Conservation (phyloP, 30 jellyfish, hydroid and myxozoan species). For the Chrysaora quinquecirrha region DNA sequence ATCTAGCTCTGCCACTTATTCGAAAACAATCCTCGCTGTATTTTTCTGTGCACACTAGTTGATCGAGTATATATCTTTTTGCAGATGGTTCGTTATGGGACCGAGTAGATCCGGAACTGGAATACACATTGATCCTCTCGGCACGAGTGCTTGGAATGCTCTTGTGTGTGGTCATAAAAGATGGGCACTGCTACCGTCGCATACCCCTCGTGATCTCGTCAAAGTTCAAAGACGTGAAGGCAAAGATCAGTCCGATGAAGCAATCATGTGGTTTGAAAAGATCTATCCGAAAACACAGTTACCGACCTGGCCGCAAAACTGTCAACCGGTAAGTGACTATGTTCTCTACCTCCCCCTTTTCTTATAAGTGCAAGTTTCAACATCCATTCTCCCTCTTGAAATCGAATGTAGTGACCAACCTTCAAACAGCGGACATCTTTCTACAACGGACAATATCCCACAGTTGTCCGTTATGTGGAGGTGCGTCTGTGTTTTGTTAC, state of each 20-base stretch:
- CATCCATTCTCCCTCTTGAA: no score
- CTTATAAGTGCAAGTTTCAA: no score
- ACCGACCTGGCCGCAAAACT: conserved; percentile 95
- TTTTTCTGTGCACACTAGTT: no score
- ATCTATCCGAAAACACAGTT: conserved; percentile 82
- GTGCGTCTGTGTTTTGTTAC: no score
- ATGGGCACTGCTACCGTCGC: conserved; percentile 97
- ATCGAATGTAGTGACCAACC: no score
- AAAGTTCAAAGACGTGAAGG: conserved; percentile 88
- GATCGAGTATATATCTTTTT: no score
- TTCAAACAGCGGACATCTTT: no score
- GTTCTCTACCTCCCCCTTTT: no score
- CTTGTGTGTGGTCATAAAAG: conserved; percentile 93
- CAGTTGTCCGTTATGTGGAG: no score
- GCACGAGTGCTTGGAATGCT: conserved; percentile 99
- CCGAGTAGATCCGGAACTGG: conserved; percentile 99
- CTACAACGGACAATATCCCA: no score
- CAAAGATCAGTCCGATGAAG: conserved; percentile 96
- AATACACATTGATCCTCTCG: conserved; percentile 97
- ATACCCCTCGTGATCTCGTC: conserved; percentile 92
- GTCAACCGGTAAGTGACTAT: conserved; percentile 81
- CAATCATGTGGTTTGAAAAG: conserved; percentile 86
- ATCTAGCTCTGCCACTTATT: no score
- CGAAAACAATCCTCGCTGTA: no score
- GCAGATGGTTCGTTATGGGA: conserved; percentile 97